A percentile compares a stretch with the other conserved stretches of the same genome.
These are phyloP conservation scores for Tolmerus cingulatus DNA, from an alignment of 2,888 invertebrate genomes.

Conservation along the genomic window DNA sequence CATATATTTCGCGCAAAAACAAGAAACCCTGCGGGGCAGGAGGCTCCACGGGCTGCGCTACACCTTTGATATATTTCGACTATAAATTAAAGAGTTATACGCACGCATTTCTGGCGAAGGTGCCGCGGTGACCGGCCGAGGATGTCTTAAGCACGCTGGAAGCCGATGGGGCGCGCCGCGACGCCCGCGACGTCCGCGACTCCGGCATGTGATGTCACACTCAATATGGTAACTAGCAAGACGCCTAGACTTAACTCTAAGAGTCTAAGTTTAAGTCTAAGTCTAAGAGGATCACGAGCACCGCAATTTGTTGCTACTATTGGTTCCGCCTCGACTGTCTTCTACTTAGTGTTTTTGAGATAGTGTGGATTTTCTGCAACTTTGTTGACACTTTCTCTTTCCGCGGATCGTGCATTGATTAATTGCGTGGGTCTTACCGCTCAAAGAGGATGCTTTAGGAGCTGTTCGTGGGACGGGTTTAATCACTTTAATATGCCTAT, in stretches of 20 bases:
- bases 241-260: neutral
- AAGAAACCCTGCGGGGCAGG: conserved; percentile 31
- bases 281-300: conserved; percentile 20
- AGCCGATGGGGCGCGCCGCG: neutral
- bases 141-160: neutral
- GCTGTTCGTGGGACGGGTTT: neutral
- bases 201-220: neutral
- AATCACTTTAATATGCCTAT: neutral
- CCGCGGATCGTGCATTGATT: neutral
- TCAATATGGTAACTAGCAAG: neutral
- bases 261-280: neutral
- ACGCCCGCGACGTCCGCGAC: neutral
- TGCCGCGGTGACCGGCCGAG: conserved; percentile 7
- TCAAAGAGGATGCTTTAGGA: neutral
- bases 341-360: neutral
- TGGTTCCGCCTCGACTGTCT: neutral
- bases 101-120: conserved; percentile 19
- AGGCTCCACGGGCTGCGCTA: neutral
- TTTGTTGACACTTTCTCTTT: conserved; percentile 19
- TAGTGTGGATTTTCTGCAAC: neutral
- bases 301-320: conserved; percentile 25
- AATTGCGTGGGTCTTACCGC: neutral
- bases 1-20: conserved; percentile 32
- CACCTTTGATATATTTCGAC: conserved; percentile 39
- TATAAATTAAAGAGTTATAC: conserved; percentile 40